Percentiles rank a stretch among this genome's conserved stretches.
Evolutionary conservation across 2,888 invertebrate genomes (phyloP).

Genomic region (Cremastobaeus sp.): DNA sequence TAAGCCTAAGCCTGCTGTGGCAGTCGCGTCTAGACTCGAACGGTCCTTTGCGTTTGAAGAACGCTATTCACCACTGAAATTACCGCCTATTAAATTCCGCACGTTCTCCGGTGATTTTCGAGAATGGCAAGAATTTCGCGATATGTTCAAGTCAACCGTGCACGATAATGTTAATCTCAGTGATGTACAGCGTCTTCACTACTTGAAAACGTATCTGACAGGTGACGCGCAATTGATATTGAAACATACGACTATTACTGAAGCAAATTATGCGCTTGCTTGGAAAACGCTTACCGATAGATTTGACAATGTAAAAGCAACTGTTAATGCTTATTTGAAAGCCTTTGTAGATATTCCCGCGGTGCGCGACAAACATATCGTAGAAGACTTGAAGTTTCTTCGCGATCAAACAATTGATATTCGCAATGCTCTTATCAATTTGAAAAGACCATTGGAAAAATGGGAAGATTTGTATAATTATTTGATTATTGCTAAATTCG

Average conservation of each 20-base stretch:
- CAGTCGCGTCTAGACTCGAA: no score
- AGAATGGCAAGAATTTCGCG: neutral
- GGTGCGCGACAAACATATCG: neutral
- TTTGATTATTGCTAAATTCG: slow-evolving; percentile 2
- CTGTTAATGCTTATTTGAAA: neutral
- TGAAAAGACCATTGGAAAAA: neutral
- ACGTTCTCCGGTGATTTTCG: neutral
- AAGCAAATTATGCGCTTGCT: neutral
- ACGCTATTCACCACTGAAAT: no score
- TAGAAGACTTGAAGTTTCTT: no score
- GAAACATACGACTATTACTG: neutral
- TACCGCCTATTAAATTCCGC: neutral
- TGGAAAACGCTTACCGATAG: neutral
- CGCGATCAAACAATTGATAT: no score
- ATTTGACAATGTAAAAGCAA: neutral
- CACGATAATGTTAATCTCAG: neutral
- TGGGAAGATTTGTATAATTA: slow-evolving; percentile 13
- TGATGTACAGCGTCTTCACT: neutral
- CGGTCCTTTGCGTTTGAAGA: no score
- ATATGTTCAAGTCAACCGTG: neutral
- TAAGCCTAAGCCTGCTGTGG: no score
- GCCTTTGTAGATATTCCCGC: neutral
- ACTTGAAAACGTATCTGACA: neutral
- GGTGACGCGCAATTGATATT: neutral
- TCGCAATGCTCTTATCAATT: neutral